Evolutionary conservation across 2,888 invertebrate genomes (phyloP), one percentile per base, ranked within the genome.

Genomic region (Limnephilus marmoratus): DNA sequence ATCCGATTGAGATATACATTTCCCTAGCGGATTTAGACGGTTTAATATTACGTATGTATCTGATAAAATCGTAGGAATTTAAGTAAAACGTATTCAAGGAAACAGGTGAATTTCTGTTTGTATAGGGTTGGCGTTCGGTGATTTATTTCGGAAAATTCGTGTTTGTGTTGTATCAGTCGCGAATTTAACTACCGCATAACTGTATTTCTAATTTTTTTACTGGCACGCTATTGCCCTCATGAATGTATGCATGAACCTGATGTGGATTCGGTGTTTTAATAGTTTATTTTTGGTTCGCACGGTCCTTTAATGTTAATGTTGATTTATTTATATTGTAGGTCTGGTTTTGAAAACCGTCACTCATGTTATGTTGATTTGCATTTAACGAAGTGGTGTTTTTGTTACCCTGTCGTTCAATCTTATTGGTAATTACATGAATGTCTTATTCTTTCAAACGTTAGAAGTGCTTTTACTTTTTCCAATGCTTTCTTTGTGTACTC

Each of bases 1-100:
- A 85, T 85, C 85, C 12, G 7, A 37, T 85, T 85, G 85, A 85
- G 85, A 85, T 85, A 85, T 41, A 31, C 82, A 18, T 82, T 82
- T 82, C 34, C 29, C 82, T 31, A 31, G 15, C 29, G 31, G 31
- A 82, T 34, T 82, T 82, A 34, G 82, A 4, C 29, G 12, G 31
- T 31, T 34, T 11, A 34, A 34, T 31, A 82, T 31, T 82, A 13
- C 49, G 49, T 49, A 82, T 82, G 49, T 49, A 82, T 82, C 29
- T 82, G 29, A 82, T 18, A 31, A 29, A 13, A 15, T 82, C 4
- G 29, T 82, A 12, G 82, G 29, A 82, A 82, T 82, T 82, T 82
- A 82, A 82, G 34, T 82, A 82, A 81, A 82, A 82, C 82, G 82
- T 34, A 82, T 82, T 82, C 34, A 18, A 34, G 82, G 34, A 82